Conservation (phyloP, 2,113 vertebrate genomes). For the Ictalurus punctatus region DNA sequence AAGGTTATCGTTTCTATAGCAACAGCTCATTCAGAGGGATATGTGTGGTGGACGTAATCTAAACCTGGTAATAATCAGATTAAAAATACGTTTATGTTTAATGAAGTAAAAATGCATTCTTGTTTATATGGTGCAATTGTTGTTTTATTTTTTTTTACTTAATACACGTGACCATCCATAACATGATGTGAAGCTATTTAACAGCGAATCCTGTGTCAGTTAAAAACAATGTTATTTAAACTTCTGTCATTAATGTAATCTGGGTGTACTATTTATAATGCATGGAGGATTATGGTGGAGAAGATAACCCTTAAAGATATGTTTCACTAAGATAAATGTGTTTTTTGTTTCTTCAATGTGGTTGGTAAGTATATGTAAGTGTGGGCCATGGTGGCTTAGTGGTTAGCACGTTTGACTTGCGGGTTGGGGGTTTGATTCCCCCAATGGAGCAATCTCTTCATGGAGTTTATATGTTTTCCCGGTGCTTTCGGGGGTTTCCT, state of each 20-base stretch:
- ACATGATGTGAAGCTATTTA: neutral
- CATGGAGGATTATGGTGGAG: neutral
- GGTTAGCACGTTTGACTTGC: too few relatives aligned
- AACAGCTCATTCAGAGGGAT: neutral
- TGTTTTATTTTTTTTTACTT: neutral
- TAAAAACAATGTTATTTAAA: neutral
- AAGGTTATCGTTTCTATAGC: neutral
- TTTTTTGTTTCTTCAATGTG: neutral
- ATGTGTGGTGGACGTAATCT: neutral
- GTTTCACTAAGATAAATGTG: neutral
- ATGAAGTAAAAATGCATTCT: neutral
- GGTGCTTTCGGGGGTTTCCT: too few relatives aligned
- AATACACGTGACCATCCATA: neutral
- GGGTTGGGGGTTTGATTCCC: too few relatives aligned
- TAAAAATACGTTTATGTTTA: neutral
- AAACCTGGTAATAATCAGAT: neutral
- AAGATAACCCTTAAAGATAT: neutral
- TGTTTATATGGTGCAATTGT: neutral
- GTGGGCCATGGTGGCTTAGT: too few relatives aligned
- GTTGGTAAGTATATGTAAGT: neutral
- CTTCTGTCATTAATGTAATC: neutral
- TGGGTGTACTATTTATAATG: neutral
- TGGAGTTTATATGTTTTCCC: too few relatives aligned
- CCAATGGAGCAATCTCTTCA: too few relatives aligned
- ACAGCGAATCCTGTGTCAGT: neutral